phyloP scores from a whole-genome alignment of 2,888 invertebrate genomes.

The Rhamphomyia laevipes region DNA sequence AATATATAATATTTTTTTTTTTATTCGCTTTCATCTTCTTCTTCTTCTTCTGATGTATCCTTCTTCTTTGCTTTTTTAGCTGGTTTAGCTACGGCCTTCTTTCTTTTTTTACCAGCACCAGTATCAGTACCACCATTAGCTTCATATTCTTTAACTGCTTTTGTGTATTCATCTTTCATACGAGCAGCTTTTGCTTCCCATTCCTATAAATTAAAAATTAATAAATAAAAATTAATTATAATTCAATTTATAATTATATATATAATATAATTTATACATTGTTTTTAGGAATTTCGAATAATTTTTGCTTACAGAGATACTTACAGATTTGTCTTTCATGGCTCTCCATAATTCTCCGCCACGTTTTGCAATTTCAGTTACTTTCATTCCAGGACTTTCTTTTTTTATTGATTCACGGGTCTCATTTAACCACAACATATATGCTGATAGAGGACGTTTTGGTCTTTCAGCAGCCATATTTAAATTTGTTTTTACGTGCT shows the following conservation, averaged over 20 bases:
- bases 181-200: conserved; percentile 85
- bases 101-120: conserved; percentile 47
- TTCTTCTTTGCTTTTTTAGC: conserved; percentile 45
- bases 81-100: conserved; percentile 39
- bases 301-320: conserved; percentile 22
- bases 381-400: conserved; percentile 79
- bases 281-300: not conserved
- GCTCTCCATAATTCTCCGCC: conserved; percentile 93
- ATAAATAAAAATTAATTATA: not conserved
- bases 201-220: conserved; percentile 44
- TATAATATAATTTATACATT: not conserved
- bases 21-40: conserved; percentile 53
- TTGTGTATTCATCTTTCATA: conserved; percentile 80
- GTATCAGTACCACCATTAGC: conserved; percentile 58
- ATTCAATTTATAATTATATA: too few relatives aligned
- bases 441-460: conserved; percentile 85
- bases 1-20: conserved; percentile 5
- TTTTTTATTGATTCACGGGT: conserved; percentile 77
- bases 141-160: conserved; percentile 82
- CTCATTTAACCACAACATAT: conserved; percentile 91
- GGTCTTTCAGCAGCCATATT: conserved; percentile 81
- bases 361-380: conserved; percentile 89
- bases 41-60: conserved; percentile 53
- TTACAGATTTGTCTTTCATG: conserved; percentile 73
- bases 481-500: conserved; percentile 7